Percentiles rank a stretch among this genome's conserved stretches.
Conservation (phyloP, 92 coral and sea anemone genomes). For the Epizoanthus stellaris region DNA sequence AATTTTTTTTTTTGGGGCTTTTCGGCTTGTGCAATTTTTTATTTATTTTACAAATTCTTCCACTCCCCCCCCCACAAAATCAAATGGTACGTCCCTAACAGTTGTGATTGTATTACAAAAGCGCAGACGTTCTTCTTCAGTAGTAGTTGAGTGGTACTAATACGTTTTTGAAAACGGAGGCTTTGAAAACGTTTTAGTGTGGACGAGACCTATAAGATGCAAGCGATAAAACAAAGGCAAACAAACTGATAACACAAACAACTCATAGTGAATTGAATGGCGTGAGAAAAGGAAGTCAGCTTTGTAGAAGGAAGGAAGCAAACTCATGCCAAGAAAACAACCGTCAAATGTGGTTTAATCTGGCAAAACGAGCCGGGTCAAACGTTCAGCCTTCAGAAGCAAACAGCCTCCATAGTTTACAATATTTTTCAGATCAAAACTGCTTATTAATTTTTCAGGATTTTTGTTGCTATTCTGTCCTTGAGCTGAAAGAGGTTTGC, state of each 20-base stretch:
- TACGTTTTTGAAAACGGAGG: no score
- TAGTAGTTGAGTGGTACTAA: no score
- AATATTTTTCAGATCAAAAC: background rate
- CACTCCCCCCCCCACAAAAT: no score
- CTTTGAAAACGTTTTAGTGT: no score
- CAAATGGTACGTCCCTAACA: no score
- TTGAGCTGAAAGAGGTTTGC: background rate
- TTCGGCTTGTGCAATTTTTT: no score
- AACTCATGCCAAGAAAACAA: background rate
- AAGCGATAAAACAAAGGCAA: background rate
- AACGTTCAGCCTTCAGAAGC: background rate
- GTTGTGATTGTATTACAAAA: no score
- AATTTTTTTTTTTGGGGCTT: no score
- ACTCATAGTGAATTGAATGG: background rate
- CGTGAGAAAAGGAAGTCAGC: constrained; percentile 31
- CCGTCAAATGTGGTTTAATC: constrained; percentile 4
- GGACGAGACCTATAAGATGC: no score
- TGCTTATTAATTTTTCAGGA: background rate
- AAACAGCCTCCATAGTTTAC: constrained; percentile 3
- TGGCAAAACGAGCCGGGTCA: background rate
- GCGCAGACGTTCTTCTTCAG: no score
- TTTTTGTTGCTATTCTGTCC: background rate
- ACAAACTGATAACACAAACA: constrained; percentile 10
- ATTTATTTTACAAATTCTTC: no score
- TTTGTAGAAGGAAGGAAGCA: constrained; percentile 21